phyloP scores from a whole-genome alignment of 2,797 vertebrate species.

The Anguilla pacifica region DNA sequence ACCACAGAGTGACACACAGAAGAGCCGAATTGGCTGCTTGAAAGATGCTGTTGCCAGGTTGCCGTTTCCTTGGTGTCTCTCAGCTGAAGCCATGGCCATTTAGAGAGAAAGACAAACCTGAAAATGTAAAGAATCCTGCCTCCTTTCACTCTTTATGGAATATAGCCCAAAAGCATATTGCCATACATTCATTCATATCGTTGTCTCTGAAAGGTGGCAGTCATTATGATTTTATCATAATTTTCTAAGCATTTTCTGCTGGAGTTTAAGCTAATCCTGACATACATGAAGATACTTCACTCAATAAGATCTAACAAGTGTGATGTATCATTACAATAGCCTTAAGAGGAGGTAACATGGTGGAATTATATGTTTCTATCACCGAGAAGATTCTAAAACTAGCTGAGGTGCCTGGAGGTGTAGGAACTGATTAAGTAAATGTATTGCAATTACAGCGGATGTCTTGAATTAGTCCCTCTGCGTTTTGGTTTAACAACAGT shows the following conservation, averaged over 20 bases:
- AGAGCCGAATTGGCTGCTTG: constrained; percentile 17
- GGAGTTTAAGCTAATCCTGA: neutral
- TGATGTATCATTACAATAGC: neutral
- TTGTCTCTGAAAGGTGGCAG: neutral
- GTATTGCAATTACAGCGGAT: neutral
- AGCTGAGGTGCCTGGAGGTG: constrained; percentile 10
- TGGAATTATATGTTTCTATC: neutral
- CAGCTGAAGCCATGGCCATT: neutral
- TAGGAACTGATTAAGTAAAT: neutral
- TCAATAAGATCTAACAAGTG: neutral
- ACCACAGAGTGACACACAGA: neutral
- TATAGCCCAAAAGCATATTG: neutral
- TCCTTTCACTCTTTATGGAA: neutral
- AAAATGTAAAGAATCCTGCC: neutral
- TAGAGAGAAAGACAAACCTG: neutral
- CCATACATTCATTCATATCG: neutral
- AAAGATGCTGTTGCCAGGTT: constrained; percentile 5
- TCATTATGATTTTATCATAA: neutral
- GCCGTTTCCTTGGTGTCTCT: neutral
- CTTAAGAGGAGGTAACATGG: neutral
- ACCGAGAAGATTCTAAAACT: neutral
- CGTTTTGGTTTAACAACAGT: neutral
- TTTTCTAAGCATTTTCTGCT: neutral
- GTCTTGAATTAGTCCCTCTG: neutral
- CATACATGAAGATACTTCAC: neutral